A percentile compares a stretch with the other conserved stretches of the same genome.
phyloP scores from a whole-genome alignment of 2,113 vertebrate genomes.

The Arenaria interpres region DNA sequence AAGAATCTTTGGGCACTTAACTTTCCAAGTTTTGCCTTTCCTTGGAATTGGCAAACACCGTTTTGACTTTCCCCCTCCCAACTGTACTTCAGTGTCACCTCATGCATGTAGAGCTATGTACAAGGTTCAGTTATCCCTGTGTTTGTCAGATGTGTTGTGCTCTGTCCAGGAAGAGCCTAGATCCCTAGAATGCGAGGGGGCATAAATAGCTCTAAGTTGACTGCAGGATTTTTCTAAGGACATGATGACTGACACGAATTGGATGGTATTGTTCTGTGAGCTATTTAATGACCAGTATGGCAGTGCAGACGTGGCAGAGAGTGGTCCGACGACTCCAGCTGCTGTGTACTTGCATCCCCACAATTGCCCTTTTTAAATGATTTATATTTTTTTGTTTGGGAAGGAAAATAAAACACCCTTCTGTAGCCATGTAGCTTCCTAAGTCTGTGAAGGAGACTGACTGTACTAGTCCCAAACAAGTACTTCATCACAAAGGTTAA shows the following conservation, averaged over 20 bases:
- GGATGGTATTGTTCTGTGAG: not conserved
- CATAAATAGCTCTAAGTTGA: not conserved
- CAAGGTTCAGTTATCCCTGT: not conserved
- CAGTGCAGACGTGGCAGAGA: not conserved
- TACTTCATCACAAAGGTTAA: not conserved
- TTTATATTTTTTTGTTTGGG: not conserved
- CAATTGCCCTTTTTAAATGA: not conserved
- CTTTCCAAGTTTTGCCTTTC: not conserved
- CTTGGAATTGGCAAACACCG: not conserved
- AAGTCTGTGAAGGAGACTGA: not conserved
- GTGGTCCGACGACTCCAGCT: not conserved
- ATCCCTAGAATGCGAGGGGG: not conserved
- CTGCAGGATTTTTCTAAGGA: not conserved
- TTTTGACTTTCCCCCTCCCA: not conserved
- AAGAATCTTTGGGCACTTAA: not conserved
- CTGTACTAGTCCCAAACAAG: not conserved
- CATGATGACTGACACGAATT: not conserved
- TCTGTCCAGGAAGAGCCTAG: not conserved
- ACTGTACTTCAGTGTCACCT: not conserved
- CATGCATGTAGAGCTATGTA: not conserved
- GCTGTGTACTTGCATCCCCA: not conserved
- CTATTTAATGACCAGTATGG: not conserved
- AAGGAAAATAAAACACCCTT: not conserved
- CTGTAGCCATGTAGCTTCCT: not conserved
- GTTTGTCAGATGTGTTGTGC: not conserved